phyloP scores from a whole-genome alignment of 92 coral and sea anemone genomes.

The Nematostella vectensis region DNA sequence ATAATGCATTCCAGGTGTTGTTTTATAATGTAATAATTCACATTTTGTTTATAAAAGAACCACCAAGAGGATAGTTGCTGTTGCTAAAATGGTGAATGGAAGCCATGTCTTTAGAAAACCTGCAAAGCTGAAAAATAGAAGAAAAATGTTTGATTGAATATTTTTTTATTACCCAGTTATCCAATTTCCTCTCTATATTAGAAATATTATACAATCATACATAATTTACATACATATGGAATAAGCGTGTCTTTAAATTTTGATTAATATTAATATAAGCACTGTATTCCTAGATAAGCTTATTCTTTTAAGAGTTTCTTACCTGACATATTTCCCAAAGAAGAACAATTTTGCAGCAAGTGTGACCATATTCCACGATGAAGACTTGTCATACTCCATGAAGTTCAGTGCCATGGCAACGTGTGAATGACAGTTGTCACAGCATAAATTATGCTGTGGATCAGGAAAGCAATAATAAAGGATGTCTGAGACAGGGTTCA shows the following conservation, averaged over 20 bases:
- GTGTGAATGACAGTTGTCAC: slow-evolving; percentile 98
- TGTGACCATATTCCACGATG: slow-evolving; percentile 93
- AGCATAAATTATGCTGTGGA: slow-evolving; percentile 79
- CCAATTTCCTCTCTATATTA: no score
- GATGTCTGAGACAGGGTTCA: no score
- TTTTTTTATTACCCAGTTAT: neutral
- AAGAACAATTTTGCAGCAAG: slow-evolving; percentile 58
- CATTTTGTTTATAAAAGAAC: neutral
- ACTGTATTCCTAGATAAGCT: no score
- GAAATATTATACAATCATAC: no score
- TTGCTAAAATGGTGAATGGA: slow-evolving; percentile 56
- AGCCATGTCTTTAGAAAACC: slow-evolving; percentile 88
- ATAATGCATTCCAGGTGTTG: neutral
- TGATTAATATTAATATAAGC: no score
- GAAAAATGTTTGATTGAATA: neutral
- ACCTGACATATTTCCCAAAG: slow-evolving; percentile 92
- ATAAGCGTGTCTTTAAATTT: no score
- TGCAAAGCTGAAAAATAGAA: slow-evolving; percentile 50
- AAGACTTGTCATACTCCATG: slow-evolving; percentile 71
- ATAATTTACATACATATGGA: no score
- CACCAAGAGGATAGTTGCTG: slow-evolving; percentile 42
- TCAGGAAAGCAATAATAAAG: neutral
- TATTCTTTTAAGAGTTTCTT: no score
- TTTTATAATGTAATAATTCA: neutral
- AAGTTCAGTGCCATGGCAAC: slow-evolving; percentile 94